phyloP scores from a whole-genome alignment of 1,140 invertebrate species.

The Drosophila pseudoananassae region DNA sequence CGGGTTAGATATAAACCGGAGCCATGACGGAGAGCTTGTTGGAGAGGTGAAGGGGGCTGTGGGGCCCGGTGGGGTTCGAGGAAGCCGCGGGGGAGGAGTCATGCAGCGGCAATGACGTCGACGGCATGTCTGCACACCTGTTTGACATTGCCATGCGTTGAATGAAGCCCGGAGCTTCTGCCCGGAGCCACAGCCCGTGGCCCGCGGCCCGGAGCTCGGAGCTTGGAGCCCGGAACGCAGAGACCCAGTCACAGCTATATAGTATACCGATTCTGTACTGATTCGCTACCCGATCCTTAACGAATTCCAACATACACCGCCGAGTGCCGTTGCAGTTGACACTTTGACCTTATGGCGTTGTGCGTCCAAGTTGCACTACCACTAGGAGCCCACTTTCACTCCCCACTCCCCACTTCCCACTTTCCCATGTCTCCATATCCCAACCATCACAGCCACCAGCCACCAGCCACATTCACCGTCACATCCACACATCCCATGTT shows the following conservation, averaged over 20 bases:
- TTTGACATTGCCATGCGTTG: conserved; percentile 46
- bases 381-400: conserved; percentile 1
- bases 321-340: conserved; percentile 45
- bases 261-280: not conserved
- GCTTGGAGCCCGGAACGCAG: not conserved
- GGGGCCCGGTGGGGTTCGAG: not conserved
- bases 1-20: not conserved
- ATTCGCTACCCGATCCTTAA: not conserved
- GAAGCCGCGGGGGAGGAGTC: not conserved
- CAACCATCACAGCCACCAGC: not conserved
- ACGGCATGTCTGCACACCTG: conserved; percentile 52
- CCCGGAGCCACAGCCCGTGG: not conserved
- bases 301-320: not conserved
- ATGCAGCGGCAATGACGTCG: conserved; percentile 59
- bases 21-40: not conserved
- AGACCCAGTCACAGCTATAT: not conserved
- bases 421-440: not conserved
- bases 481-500: not conserved
- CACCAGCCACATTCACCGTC: not conserved
- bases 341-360: conserved; percentile 73
- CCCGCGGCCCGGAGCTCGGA: not conserved
- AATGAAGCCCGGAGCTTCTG: conserved; percentile 15
- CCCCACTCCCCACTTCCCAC: not conserved
- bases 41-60: not conserved
- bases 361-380: conserved; percentile 21